These are phyloP conservation scores for Caenorhabditis brenneri DNA, from an alignment of 1,140 invertebrate genomes.

Conservation along the genomic window DNA sequence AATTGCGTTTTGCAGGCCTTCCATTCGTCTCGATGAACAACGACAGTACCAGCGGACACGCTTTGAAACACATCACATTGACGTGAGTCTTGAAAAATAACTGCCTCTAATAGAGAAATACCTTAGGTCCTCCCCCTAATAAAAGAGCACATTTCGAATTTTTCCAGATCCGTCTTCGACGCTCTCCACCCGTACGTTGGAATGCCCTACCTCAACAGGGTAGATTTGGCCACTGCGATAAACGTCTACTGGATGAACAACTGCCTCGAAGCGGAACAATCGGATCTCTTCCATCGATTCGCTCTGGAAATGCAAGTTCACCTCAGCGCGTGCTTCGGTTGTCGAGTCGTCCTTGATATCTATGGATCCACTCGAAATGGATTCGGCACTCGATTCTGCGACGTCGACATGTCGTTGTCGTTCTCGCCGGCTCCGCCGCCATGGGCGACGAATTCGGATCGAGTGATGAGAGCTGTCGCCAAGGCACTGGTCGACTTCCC, in stretches of 20 bases:
- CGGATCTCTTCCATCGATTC: slow-evolving; percentile 37
- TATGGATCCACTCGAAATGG: slow-evolving; percentile 94
- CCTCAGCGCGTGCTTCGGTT: neutral
- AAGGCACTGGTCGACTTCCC: slow-evolving; percentile 75
- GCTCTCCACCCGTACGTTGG: slow-evolving; percentile 5
- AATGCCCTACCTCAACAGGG: neutral
- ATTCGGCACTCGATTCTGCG: slow-evolving; percentile 85
- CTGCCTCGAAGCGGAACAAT: neutral
- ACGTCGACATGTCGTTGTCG: slow-evolving; percentile 91
- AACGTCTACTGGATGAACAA: slow-evolving; percentile 8
- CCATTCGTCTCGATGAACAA: slow-evolving; percentile 37
- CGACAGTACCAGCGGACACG: slow-evolving; percentile 20
- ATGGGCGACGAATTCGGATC: slow-evolving; percentile 21
- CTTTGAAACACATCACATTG: slow-evolving; percentile 22
- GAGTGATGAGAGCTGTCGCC: slow-evolving; percentile 77
- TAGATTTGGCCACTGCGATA: neutral
- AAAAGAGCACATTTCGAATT: neutral
- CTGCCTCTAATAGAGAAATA: neutral
- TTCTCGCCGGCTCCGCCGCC: slow-evolving; percentile 75
- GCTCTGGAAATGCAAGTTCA: slow-evolving; percentile 38
- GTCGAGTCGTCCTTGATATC: slow-evolving; percentile 72
- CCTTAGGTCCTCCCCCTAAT: neutral
- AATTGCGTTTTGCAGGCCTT: slow-evolving; percentile 13
- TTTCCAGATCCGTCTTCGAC: slow-evolving; percentile 21
- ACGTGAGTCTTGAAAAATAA: slow-evolving; percentile 10